Conservation (phyloP, 2,113 vertebrate genomes). For the Bucco capensis region DNA sequence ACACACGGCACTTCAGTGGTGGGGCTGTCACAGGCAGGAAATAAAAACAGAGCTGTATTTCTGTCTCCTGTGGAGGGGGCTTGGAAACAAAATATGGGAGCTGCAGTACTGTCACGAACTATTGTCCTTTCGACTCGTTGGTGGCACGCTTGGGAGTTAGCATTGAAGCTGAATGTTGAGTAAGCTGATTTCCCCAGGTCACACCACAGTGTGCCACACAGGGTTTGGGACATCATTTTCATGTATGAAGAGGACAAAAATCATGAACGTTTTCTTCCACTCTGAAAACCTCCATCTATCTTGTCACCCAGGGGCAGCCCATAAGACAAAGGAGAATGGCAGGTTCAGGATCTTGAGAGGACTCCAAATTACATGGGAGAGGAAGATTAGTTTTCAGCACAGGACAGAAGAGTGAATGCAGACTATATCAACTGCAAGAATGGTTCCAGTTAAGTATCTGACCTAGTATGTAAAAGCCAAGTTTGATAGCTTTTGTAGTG, state of each 20-base stretch:
- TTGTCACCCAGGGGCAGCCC: not conserved
- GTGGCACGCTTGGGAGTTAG: not conserved
- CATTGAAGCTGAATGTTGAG: not conserved
- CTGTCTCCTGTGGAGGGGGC: rapidly evolving
- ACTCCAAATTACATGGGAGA: not conserved
- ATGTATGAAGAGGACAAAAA: not conserved
- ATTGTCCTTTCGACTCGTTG: not conserved
- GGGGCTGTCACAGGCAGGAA: not conserved
- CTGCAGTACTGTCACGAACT: rapidly evolving
- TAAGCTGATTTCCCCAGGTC: not conserved
- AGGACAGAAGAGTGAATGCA: not conserved
- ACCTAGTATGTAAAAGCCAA: not conserved
- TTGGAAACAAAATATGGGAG: not conserved
- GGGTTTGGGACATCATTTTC: not conserved
- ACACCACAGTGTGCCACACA: not conserved
- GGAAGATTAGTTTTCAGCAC: not conserved
- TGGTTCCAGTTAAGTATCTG: not conserved
- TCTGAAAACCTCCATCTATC: not conserved
- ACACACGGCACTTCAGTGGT: rapidly evolving
- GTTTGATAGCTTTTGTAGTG: not conserved
- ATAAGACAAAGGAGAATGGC: not conserved
- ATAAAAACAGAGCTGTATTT: not conserved
- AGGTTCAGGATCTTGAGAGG: not conserved
- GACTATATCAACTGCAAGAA: not conserved
- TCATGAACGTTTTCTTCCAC: not conserved